Percentiles rank a stretch among this genome's conserved stretches.
Evolutionary conservation across 2,888 invertebrate genomes (phyloP).

Genomic region (Sisyra nigra): DNA sequence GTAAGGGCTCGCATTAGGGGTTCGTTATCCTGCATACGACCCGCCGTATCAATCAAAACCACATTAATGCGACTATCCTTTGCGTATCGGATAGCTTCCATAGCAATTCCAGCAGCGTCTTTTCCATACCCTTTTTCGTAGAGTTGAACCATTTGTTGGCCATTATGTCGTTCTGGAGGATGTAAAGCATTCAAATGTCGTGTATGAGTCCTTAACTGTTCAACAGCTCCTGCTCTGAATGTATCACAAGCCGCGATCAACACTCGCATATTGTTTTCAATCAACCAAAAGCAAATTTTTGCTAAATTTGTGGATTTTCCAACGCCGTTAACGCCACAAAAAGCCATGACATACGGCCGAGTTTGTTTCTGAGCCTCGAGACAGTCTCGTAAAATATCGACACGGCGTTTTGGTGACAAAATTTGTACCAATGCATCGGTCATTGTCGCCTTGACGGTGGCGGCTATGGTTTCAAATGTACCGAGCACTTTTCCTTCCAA

Average conservation of each 20-base stretch:
- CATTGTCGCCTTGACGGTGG: constrained; percentile 72
- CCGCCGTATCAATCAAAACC: constrained; percentile 96
- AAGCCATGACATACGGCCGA: constrained; percentile 90
- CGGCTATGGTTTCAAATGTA: constrained; percentile 86
- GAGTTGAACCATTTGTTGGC: constrained; percentile 72
- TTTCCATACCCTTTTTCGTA: constrained; percentile 96
- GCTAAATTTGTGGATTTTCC: constrained; percentile 98
- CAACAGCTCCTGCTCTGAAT: constrained; percentile 97
- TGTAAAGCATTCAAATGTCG: constrained; percentile 87
- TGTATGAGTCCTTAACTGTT: constrained; percentile 91
- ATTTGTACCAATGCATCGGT: constrained; percentile 87
- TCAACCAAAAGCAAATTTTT: constrained; percentile 98
- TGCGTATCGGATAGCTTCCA: constrained; percentile 89
- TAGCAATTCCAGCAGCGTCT: constrained; percentile 96
- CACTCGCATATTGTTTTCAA: constrained; percentile 91
- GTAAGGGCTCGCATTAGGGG: constrained; percentile 96
- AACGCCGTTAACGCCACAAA: constrained; percentile 98
- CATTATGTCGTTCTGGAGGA: constrained; percentile 54
- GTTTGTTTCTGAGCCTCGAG: constrained; percentile 63
- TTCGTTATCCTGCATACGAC: constrained; percentile 99
- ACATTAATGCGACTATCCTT: constrained; percentile 70
- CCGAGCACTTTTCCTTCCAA: constrained; percentile 77
- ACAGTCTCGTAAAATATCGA: constrained; percentile 93
- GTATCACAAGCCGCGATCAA: constrained; percentile 98
- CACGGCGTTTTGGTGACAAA: constrained; percentile 83